Conservation (phyloP, 2,888 invertebrate species). For the Pemphredon lugubris region DNA sequence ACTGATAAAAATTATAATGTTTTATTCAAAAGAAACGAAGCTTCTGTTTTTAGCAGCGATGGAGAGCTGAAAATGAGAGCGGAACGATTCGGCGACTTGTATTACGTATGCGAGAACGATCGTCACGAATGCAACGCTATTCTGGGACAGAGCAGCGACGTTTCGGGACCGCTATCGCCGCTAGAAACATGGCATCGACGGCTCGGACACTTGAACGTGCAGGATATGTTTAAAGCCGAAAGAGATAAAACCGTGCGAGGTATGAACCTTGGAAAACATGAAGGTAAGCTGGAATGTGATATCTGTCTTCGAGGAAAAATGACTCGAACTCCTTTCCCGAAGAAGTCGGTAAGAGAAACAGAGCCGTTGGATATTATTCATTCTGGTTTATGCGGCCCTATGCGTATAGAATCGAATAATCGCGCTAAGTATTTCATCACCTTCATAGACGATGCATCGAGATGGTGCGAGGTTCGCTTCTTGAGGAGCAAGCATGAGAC, state of each 20-base stretch:
- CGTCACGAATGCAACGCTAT: background rate
- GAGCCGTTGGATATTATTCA: background rate
- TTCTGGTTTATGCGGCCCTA: slow-evolving; percentile 5
- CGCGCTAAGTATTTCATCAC: slow-evolving; percentile 7
- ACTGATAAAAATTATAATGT: slow-evolving; percentile 29
- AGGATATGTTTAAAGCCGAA: background rate
- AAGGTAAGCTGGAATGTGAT: background rate
- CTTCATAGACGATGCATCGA: slow-evolving; percentile 15
- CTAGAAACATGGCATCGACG: slow-evolving; percentile 15
- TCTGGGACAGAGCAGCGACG: background rate
- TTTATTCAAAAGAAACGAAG: slow-evolving; percentile 9
- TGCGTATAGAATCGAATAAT: background rate
- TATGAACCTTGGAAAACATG: background rate
- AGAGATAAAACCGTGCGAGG: background rate
- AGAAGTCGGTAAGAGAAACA: background rate
- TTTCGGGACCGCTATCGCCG: background rate
- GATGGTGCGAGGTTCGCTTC: background rate
- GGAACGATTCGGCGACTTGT: slow-evolving; percentile 7
- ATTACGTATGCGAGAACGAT: background rate
- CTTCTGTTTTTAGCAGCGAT: slow-evolving; percentile 5
- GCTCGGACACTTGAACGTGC: slow-evolving; percentile 9
- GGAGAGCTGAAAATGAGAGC: slow-evolving; percentile 20
- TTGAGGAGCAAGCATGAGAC: background rate
- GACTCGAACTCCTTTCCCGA: background rate
- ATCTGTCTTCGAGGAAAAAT: slow-evolving; percentile 3